Percentiles rank a stretch among this genome's conserved stretches.
Evolutionary conservation across 2,797 vertebrate genomes (phyloP).

Genomic region (Liasis olivaceus): DNA sequence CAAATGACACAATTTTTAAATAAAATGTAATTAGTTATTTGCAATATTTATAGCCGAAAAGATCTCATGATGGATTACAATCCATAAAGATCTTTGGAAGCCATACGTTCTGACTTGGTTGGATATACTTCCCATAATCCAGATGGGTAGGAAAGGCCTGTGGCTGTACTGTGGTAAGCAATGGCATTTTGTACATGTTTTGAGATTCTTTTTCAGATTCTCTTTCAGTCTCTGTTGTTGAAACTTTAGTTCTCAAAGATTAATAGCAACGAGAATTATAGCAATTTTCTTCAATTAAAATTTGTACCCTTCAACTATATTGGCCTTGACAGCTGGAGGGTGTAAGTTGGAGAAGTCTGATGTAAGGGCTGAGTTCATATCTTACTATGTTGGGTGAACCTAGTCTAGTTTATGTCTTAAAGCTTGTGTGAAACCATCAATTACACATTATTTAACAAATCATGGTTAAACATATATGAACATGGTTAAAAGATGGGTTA

Average conservation of each 20-base stretch:
- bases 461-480: too few relatives aligned
- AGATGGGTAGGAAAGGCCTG: background rate
- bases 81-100: background rate
- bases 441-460: too few relatives aligned
- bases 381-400: too few relatives aligned
- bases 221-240: too few relatives aligned
- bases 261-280: background rate
- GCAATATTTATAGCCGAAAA: background rate
- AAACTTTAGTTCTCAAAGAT: background rate
- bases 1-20: background rate
- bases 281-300: background rate
- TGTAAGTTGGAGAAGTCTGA: too few relatives aligned
- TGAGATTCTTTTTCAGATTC: background rate
- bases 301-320: background rate
- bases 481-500: too few relatives aligned
- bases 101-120: background rate
- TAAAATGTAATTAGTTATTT: background rate
- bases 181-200: background rate
- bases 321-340: background rate
- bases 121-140: background rate
- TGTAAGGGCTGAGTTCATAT: too few relatives aligned
- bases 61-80: background rate
- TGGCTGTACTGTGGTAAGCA: background rate
- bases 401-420: too few relatives aligned
- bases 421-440: too few relatives aligned